These are phyloP conservation scores for Acholoe squamosa DNA, from an alignment of 2,888 invertebrate species.

Conservation along the genomic window DNA sequence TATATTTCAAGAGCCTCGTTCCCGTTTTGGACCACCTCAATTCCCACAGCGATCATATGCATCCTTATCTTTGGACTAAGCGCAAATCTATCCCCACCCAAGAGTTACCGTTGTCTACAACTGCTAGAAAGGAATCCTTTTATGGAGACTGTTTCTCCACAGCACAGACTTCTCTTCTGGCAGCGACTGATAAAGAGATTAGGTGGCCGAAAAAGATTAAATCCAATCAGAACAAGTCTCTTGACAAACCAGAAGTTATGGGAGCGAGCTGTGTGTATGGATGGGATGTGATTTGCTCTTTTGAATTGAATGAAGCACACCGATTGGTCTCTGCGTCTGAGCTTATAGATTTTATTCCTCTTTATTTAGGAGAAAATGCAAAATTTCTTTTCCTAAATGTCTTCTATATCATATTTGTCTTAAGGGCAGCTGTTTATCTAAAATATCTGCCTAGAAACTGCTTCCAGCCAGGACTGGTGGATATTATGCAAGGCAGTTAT, in stretches of 20 bases:
- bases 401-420: no score
- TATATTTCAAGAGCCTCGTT: background rate
- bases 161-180: background rate
- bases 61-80: background rate
- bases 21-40: background rate
- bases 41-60: background rate
- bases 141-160: background rate
- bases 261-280: background rate
- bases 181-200: background rate
- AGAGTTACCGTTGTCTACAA: background rate
- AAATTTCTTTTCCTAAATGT: no score
- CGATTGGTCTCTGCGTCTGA: background rate
- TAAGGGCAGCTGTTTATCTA: no score
- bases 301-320: background rate
- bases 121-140: background rate
- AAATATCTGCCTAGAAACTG: no score
- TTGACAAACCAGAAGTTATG: background rate
- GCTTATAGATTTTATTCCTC: no score
- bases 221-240: constrained; percentile 18
- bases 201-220: background rate
- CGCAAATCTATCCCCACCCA: background rate
- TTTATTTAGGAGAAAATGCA: no score
- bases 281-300: background rate
- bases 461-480: no score
- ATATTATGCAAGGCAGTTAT: no score